Conservation (phyloP, 2,113 vertebrate genomes). For the Colinus virginianus region DNA sequence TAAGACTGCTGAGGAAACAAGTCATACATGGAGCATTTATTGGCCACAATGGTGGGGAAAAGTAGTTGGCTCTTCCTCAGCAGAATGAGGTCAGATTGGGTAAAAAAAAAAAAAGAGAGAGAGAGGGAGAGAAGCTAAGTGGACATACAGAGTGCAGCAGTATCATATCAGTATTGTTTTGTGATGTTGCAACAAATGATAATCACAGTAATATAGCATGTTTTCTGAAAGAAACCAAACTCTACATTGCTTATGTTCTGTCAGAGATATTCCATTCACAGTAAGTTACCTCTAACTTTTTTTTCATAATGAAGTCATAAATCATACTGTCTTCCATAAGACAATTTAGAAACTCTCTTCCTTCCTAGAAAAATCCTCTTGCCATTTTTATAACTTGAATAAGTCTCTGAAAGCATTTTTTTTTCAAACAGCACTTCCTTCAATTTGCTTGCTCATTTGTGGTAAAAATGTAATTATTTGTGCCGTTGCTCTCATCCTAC, state of each 20-base stretch:
- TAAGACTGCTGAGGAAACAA: conserved; percentile 14
- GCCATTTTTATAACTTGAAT: conserved; percentile 57
- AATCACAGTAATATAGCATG: conserved; percentile 34
- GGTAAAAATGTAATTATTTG: conserved; percentile 60
- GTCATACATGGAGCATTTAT: not conserved
- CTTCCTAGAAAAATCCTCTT: conserved; percentile 63
- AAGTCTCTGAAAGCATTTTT: conserved; percentile 44
- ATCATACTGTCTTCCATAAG: conserved; percentile 48
- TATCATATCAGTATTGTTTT: not conserved
- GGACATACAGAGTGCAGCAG: not conserved
- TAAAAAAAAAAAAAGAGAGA: not conserved
- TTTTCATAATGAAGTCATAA: conserved; percentile 47
- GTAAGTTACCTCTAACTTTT: conserved; percentile 15
- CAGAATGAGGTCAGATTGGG: conserved; percentile 2
- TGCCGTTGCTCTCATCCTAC: conserved; percentile 24
- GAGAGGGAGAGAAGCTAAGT: not conserved
- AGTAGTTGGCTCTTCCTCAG: not conserved
- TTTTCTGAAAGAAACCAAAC: conserved; percentile 11
- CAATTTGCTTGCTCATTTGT: conserved; percentile 63
- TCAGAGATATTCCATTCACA: not conserved
- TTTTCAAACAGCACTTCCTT: conserved; percentile 60
- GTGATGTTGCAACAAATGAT: conserved; percentile 26
- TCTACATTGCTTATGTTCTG: not conserved
- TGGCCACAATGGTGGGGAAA: not conserved
- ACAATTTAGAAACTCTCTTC: conserved; percentile 59